Conservation (phyloP, 92 coral and sea anemone species). For the Pocillopora grandis region DNA sequence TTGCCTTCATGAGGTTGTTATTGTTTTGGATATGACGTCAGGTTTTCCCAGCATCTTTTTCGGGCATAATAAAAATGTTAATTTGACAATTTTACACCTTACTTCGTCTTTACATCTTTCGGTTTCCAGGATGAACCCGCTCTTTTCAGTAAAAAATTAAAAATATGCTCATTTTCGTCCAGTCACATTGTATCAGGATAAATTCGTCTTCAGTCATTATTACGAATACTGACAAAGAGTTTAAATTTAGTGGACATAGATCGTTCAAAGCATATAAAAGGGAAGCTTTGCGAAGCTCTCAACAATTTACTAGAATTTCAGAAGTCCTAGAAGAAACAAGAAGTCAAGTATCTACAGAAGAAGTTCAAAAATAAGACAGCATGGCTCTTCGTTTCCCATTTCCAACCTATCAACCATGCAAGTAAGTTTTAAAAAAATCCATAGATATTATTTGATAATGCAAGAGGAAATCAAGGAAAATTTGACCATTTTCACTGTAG, state of each 20-base stretch:
- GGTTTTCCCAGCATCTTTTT: conserved; percentile 34
- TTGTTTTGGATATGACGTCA: conserved; percentile 94
- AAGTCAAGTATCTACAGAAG: conserved; percentile 8
- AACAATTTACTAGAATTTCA: background rate
- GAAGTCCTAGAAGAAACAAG: background rate
- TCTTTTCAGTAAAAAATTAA: background rate
- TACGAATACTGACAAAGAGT: conserved; percentile 22
- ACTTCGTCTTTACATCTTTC: no score
- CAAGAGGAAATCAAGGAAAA: no score
- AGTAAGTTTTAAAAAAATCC: conserved; percentile 7
- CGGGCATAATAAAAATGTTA: conserved; percentile 13
- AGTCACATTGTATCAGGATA: conserved; percentile 19
- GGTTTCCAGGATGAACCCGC: background rate
- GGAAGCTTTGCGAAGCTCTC: background rate
- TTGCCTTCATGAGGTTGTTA: conserved; percentile 69
- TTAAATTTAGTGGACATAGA: conserved; percentile 19
- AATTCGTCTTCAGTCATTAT: conserved; percentile 2
- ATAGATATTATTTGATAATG: no score
- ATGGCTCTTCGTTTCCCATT: conserved; percentile 30
- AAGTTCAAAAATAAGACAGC: background rate
- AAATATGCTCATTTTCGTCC: conserved; percentile 1
- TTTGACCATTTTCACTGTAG: background rate
- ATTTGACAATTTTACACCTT: conserved; percentile 1
- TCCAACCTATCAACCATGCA: conserved; percentile 15
- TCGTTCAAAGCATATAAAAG: conserved; percentile 17